Base-by-base conservation (phyloP, 2,888 invertebrate genomes). In the Stomorhina lunata region DNA sequence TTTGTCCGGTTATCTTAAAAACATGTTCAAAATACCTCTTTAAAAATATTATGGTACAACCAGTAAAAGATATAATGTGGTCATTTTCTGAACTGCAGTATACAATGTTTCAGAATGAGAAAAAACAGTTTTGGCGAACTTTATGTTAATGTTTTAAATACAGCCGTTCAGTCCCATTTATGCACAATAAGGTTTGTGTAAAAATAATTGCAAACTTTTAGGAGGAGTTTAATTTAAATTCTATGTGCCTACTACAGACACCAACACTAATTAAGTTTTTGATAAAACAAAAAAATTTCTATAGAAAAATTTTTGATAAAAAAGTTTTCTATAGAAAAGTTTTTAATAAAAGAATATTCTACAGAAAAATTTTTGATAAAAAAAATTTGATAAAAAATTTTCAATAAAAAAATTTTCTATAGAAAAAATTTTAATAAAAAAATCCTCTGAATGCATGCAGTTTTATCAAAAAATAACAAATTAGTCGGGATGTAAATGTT, bases 41-140 rank as follows among this genome's bases (percentile, higher is more conserved):
- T 69, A 79, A 71, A 81, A 79, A 78, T 79, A 76, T 82, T 82
- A 71, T 71, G 66, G 79, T 71, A 61, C 77, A 82, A 79, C 82
- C 82, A 76, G 57, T 40, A 82, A 79, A 82, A 82, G 79, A 79
- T 79, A 82, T 82, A 82, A 79, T 76, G 79, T 55, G 82, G 79
- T 76, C 34, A 79, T 69, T 66, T n/a, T 66, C 40, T n/a, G 17
- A 75, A 76, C 69, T 82, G 75, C 82, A 75, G 79, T 43, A 37
- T 17, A 79, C 69, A 77, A 55, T 40, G 55, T 65, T 65, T 37
- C 65, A 63, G 57, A 65, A 57, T 69, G n/a, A n/a, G n/a, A n/a
- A 34, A 65, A 65, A 55, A 66, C 43, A 61, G 55, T 34, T 22
- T 57, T 71, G 29, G 37, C 63, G 25, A 69, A 69, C 27, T 66